Evolutionary conservation across 2,113 vertebrate species (phyloP).

Genomic region (Balaeniceps rex): DNA sequence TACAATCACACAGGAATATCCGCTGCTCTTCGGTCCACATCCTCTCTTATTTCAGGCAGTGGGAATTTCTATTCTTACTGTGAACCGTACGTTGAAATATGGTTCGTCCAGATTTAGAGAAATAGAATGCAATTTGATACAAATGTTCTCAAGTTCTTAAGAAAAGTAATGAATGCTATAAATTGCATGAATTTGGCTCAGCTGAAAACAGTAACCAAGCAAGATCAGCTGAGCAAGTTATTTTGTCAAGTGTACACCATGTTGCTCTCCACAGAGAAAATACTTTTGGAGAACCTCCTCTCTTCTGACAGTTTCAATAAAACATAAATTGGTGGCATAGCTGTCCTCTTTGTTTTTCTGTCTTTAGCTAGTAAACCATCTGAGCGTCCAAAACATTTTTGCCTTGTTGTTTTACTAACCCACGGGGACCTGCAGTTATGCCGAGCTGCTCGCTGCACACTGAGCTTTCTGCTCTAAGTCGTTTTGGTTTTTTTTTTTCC

Average conservation of each 20-base stretch:
- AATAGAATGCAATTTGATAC: not conserved
- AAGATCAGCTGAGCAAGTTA: not conserved
- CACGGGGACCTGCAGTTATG: not conserved
- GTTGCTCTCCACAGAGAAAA: not conserved
- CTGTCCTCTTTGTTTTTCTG: not conserved
- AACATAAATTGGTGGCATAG: not conserved
- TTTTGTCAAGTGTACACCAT: not conserved
- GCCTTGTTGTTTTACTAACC: not conserved
- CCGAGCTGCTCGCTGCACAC: not conserved
- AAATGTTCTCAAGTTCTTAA: conserved; percentile 28
- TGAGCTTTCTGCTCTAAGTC: not conserved
- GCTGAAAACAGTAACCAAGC: not conserved
- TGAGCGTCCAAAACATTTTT: not conserved
- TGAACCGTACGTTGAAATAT: not conserved
- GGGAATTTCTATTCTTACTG: not conserved
- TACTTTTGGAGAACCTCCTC: not conserved
- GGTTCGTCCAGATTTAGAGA: not conserved
- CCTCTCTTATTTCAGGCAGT: not conserved
- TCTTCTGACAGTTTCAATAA: not conserved
- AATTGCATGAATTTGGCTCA: not conserved
- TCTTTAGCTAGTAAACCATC: conserved; percentile 24
- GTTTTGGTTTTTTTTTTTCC: not conserved
- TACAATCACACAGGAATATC: not conserved
- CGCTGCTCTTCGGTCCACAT: not conserved
- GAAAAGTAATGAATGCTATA: not conserved